Conservation (phyloP, 2,797 vertebrate genomes). For the Erpetoichthys calabaricus region DNA sequence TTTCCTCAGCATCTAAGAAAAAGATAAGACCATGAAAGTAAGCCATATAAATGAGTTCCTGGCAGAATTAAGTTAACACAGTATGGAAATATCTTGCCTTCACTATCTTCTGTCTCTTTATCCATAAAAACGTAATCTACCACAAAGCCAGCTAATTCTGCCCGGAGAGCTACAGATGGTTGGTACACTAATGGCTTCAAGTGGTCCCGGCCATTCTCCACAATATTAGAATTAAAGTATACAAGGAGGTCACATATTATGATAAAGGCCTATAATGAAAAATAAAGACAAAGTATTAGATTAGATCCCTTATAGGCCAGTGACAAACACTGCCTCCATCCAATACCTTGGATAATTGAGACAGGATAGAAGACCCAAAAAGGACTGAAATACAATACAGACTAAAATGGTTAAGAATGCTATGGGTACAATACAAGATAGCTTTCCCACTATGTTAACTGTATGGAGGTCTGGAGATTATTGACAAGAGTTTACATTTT, state of each 20-base stretch:
- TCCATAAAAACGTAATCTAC: slow-evolving; percentile 66
- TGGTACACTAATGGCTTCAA: slow-evolving; percentile 35
- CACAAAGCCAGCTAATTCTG: slow-evolving; percentile 69
- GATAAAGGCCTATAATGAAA: slow-evolving; percentile 55
- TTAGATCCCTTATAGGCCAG: too few relatives aligned
- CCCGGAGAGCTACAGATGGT: slow-evolving; percentile 52
- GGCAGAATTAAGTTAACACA: too few relatives aligned
- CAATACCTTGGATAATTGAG: too few relatives aligned
- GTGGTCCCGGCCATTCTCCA: slow-evolving; percentile 16
- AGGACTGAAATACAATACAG: too few relatives aligned
- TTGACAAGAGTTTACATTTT: too few relatives aligned
- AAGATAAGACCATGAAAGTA: not conserved
- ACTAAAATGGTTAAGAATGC: too few relatives aligned
- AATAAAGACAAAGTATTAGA: not conserved
- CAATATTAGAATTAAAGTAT: slow-evolving; percentile 40
- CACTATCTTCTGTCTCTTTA: slow-evolving; percentile 6
- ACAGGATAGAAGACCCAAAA: too few relatives aligned
- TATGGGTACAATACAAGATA: too few relatives aligned
- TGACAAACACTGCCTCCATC: too few relatives aligned
- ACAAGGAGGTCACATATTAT: slow-evolving; percentile 72
- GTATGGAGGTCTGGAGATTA: too few relatives aligned
- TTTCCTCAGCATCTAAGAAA: slow-evolving; percentile 17
- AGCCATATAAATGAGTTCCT: too few relatives aligned
- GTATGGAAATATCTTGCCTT: not conserved
- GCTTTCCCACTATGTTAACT: too few relatives aligned